A percentile compares a stretch with the other conserved stretches of the same genome.
Evolutionary conservation across 2,113 vertebrate genomes (phyloP).

Genomic region (Bombycilla garrulus): DNA sequence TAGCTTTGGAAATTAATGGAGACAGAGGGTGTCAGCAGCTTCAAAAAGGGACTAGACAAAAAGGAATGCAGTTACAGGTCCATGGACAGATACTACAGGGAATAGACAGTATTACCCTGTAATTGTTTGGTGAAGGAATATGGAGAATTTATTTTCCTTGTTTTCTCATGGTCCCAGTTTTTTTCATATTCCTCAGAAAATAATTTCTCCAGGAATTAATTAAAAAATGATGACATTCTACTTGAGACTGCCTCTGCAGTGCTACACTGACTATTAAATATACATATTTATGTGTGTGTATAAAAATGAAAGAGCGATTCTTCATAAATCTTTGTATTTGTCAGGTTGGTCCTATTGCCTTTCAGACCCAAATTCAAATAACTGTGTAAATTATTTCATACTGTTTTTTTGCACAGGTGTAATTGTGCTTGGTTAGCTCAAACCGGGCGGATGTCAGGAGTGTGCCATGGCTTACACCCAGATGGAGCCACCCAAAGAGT

Average conservation of each 20-base stretch:
- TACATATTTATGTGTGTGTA: rapidly evolving
- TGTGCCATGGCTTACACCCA: background rate
- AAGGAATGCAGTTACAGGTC: background rate
- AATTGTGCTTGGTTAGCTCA: background rate
- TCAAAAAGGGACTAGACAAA: background rate
- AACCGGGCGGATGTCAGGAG: background rate
- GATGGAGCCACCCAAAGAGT: rapidly evolving
- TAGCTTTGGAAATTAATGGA: background rate
- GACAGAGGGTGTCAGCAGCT: background rate
- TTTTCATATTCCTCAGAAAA: background rate
- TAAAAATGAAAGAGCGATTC: background rate
- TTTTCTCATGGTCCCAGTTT: background rate
- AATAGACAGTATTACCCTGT: background rate
- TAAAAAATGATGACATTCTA: background rate
- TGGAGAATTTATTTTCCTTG: background rate
- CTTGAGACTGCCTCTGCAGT: background rate
- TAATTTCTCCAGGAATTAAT: background rate
- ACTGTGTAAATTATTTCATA: background rate
- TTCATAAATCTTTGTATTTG: background rate
- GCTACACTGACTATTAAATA: background rate
- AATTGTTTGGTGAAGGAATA: background rate
- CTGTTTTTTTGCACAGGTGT: background rate
- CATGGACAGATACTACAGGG: background rate
- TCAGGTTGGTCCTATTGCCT: background rate
- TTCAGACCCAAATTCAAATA: background rate